Evolutionary conservation across 2,113 vertebrate genomes (phyloP).

Genomic region (Ctenodactylus gundi): DNA sequence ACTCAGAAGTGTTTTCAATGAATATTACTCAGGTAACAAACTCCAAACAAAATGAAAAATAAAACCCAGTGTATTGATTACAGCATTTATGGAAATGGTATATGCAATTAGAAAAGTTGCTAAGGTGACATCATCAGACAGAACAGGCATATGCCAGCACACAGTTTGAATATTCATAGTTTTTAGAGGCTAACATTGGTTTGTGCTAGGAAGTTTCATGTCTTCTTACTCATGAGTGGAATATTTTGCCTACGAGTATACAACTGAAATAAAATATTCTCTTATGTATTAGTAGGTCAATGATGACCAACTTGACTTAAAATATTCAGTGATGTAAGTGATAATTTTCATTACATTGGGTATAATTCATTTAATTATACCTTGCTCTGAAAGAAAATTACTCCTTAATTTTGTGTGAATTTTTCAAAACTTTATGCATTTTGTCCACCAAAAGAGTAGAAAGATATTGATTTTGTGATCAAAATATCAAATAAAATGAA

Average conservation of each 20-base stretch:
- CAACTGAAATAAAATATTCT: conserved; percentile 45
- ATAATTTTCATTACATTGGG: conserved; percentile 28
- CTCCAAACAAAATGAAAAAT: background rate
- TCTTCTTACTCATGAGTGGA: background rate
- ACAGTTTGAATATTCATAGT: background rate
- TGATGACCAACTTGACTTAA: conserved; percentile 71
- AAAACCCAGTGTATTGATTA: background rate
- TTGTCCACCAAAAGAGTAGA: background rate
- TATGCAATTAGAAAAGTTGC: background rate
- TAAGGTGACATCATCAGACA: background rate
- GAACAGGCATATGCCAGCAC: background rate
- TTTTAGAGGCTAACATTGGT: background rate
- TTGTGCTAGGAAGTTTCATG: background rate
- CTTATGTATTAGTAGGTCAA: conserved; percentile 66
- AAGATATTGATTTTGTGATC: background rate
- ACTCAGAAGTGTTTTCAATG: background rate
- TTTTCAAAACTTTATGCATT: background rate
- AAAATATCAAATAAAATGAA: background rate
- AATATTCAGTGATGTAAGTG: conserved; percentile 65
- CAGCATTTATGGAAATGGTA: background rate
- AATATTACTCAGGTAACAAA: background rate
- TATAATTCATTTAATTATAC: background rate
- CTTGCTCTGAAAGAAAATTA: background rate
- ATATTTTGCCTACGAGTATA: background rate
- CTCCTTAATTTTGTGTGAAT: background rate